phyloP scores from a whole-genome alignment of 1,140 invertebrate species.

The Saccostrea cuccullata region DNA sequence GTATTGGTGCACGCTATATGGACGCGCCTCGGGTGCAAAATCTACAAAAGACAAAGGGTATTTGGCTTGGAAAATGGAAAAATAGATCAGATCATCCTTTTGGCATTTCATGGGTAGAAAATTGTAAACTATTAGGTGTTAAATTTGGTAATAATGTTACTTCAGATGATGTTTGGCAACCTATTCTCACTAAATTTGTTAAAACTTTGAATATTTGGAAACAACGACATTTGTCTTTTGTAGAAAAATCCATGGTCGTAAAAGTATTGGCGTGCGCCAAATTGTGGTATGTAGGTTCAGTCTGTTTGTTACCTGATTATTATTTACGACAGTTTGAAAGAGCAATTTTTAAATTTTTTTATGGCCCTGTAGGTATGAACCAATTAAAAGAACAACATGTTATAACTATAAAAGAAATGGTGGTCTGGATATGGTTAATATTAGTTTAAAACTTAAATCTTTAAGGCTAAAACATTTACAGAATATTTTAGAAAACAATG shows the following conservation, averaged over 20 bases:
- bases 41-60: not conserved
- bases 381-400: constrained; percentile 44
- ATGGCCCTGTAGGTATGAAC: constrained; percentile 55
- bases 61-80: constrained; percentile 62
- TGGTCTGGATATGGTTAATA: constrained; percentile 55
- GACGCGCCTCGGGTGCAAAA: too few species aligned
- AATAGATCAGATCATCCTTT: constrained; percentile 56
- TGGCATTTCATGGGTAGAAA: constrained; percentile 60
- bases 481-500: constrained; percentile 39
- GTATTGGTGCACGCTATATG: too few species aligned
- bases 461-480: constrained; percentile 53
- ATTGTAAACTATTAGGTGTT: constrained; percentile 57
- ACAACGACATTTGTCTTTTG: constrained; percentile 53
- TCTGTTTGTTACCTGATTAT: constrained; percentile 50
- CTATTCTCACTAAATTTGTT: constrained; percentile 51
- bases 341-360: constrained; percentile 54
- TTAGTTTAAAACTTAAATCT: constrained; percentile 44
- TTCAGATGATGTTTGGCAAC: constrained; percentile 57
- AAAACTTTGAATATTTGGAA: constrained; percentile 49
- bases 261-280: constrained; percentile 45
- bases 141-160: constrained; percentile 54
- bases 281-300: constrained; percentile 53
- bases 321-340: constrained; percentile 56
- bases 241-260: constrained; percentile 55
- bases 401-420: constrained; percentile 46